Conservation (phyloP, 2,113 vertebrate species). For the Python bivittatus region DNA sequence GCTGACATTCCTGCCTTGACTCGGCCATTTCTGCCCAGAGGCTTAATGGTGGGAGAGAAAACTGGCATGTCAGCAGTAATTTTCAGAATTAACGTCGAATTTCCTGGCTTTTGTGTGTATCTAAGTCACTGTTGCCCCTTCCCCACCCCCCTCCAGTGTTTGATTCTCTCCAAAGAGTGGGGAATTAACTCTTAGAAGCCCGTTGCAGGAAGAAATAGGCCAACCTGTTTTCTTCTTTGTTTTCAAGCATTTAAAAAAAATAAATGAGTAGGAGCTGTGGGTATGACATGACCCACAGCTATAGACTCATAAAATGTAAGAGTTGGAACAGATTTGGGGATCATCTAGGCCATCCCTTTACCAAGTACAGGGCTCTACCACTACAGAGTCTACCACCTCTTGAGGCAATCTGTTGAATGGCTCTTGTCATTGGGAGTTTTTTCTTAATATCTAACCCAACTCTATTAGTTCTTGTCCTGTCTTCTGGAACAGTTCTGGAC, state of each 20-base stretch:
- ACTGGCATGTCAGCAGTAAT: conserved; percentile 68
- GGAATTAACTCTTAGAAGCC: conserved; percentile 45
- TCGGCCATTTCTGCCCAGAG: conserved; percentile 54
- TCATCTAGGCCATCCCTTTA: background rate
- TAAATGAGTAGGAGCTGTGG: background rate
- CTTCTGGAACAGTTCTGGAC: too few species aligned
- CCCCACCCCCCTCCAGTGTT: background rate
- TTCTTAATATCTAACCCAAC: too few species aligned
- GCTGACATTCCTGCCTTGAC: conserved; percentile 47
- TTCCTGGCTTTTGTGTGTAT: conserved; percentile 67
- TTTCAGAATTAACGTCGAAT: conserved; percentile 67
- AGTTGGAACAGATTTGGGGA: background rate
- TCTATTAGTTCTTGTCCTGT: too few species aligned
- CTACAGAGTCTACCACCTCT: too few species aligned
- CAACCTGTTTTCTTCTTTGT: accelerated
- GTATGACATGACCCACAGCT: accelerated
- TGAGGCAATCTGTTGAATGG: too few species aligned
- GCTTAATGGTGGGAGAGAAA: conserved; percentile 64
- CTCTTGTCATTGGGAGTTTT: too few species aligned
- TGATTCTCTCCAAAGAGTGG: conserved; percentile 42
- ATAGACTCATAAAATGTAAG: background rate
- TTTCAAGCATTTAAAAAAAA: background rate
- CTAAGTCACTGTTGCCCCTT: conserved; percentile 34
- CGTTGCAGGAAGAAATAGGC: conserved; percentile 3
- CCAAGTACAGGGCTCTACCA: too few species aligned